phyloP scores from a whole-genome alignment of 2,888 invertebrate genomes.

The Caenorhabditis wallacei region DNA sequence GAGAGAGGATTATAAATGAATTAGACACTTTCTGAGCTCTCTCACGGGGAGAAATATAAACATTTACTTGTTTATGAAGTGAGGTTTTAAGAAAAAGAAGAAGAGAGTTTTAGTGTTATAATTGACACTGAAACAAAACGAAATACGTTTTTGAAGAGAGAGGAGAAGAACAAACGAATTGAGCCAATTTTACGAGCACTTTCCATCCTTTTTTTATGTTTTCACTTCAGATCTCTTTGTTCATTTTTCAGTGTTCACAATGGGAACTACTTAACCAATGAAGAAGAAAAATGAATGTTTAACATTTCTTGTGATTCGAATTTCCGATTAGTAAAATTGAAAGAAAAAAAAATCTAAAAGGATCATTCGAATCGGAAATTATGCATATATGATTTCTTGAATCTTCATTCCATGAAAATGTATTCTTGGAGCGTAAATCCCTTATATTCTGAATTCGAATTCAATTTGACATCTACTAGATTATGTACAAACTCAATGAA shows the following conservation, averaged over 20 bases:
- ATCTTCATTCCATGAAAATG: no score
- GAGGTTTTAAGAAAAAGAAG: constrained; percentile 8
- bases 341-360: not conserved
- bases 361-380: constrained; percentile 6
- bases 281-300: not conserved
- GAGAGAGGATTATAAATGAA: constrained; percentile 53
- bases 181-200: constrained; percentile 44
- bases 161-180: constrained; percentile 12
- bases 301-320: constrained; percentile 4
- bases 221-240: constrained; percentile 20
- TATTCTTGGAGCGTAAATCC: not conserved
- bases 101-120: not conserved
- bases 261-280: constrained; percentile 19
- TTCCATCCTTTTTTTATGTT: constrained; percentile 38
- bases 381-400: no score
- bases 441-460: not conserved
- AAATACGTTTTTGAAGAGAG: constrained; percentile 31
- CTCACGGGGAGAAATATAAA: constrained; percentile 11
- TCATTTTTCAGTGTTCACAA: constrained; percentile 12
- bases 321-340: constrained; percentile 15
- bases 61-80: constrained; percentile 50
- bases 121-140: constrained; percentile 25
- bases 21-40: constrained; percentile 42
- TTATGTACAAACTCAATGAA: constrained; percentile 12
- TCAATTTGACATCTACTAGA: constrained; percentile 6